Evolutionary conservation across 2,888 invertebrate genomes (phyloP), one percentile per base, ranked within the genome.

Genomic region (Andrena bucephala): DNA sequence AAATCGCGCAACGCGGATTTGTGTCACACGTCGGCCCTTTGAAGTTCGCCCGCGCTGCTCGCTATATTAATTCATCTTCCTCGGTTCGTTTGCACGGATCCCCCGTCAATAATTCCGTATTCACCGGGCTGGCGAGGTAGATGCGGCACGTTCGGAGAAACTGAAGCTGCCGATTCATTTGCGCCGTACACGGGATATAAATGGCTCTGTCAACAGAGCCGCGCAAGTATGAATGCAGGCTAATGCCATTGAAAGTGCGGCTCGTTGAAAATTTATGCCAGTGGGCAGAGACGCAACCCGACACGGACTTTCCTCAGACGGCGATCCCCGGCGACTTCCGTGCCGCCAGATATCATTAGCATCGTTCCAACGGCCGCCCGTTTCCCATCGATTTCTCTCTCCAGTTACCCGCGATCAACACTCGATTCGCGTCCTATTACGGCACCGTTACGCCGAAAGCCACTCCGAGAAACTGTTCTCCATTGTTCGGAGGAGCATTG

Each of bases 161-260:
- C 6, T 5, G 54, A n/a, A 29, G n/a, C 27, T 65, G 16, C 69
- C 66, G 33, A 71, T 75, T 75, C 54, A 31, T 66, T 33, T 16
- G 24, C 8, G 65, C 48, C 33, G 20, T 54, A 13, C 16, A 4
- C 0, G 2, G n/a, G 36, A 57, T 27, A 48, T 42, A 71, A 79
- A 71, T 78, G 57, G 63, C 29, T 29, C 36, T 48, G 79, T 72
- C 67, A 68, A 78, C 57, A 57, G 33, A 24, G 29, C 16, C 27
- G 33, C 29, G 62, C 7, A 33, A 54, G 20, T 20, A 57, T 13
- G 63, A 78, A 79, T 59, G 24, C 29, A 10, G 48, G 20, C 54
- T 63, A 63, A 69, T 78, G 33, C 42, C 33, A 33, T 54, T 13
- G 60, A 48, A 27, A 7, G 52, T 8, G 57, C 59, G 10, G 27